These are phyloP conservation scores for Scortum barcoo DNA, from an alignment of 2,113 vertebrate genomes.

Conservation along the genomic window DNA sequence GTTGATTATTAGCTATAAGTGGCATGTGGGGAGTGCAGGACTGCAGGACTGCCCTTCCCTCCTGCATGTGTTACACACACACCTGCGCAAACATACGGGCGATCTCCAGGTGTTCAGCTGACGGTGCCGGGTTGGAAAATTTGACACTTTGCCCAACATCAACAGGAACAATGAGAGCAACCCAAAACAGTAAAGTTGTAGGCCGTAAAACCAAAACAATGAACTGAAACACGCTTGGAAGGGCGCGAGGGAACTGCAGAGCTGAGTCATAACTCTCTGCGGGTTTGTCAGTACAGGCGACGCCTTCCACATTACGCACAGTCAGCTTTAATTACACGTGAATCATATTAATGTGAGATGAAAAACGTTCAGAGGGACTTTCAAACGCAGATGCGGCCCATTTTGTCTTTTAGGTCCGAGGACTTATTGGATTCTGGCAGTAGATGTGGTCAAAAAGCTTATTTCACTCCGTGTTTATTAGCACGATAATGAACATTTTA, in stretches of 20 bases:
- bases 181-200: background rate
- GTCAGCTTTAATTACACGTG: background rate
- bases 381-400: background rate
- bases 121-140: too few species aligned
- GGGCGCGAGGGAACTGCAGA: background rate
- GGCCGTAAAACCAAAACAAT: background rate
- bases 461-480: slow-evolving; percentile 19
- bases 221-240: background rate
- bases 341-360: background rate
- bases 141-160: background rate
- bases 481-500: slow-evolving; percentile 1
- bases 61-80: too few species aligned
- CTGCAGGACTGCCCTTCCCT: too few species aligned
- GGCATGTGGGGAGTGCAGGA: too few species aligned
- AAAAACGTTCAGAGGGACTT: background rate
- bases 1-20: too few species aligned
- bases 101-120: too few species aligned
- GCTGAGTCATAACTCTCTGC: background rate
- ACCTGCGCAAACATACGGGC: too few species aligned
- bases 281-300: background rate
- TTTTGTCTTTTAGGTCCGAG: background rate
- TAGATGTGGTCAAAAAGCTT: slow-evolving; percentile 7
- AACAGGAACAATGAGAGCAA: background rate
- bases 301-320: background rate
- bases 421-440: slow-evolving; percentile 9